Base-by-base conservation (phyloP, 2,113 vertebrate species). In the Podarcis raffonei region DNA sequence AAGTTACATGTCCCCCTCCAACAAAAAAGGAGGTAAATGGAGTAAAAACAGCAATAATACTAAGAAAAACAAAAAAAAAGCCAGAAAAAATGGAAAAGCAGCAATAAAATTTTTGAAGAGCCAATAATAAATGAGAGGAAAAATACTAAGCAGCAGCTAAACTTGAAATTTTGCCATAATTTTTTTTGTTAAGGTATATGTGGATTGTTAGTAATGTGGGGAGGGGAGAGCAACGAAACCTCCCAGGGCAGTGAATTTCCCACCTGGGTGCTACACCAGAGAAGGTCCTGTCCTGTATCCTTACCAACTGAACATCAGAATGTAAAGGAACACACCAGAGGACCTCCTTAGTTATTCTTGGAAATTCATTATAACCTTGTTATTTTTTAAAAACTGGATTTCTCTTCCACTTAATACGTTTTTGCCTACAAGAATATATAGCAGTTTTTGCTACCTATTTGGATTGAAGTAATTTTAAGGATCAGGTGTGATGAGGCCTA, bases 401-500 rank as follows among this genome's bases (percentile, higher is more conserved):
- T 91, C 85, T 84, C 1, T 23, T 48, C 62, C 77, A 81, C 81
- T 74, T 48, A 53, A 87, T 57, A 86, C 48, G 2, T 3, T 78
- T n/a, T 72, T 75, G 4, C 32, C 3, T 15, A 76, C 3, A 27
- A 25, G 18, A 57, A 57, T 1, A 6, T 39, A 30, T 91, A 59
- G 82, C 88, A 30, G n/a, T 4, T 18, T 30, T 62, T 69, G 89
- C 87, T 84, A 87, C 32, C 85, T 18, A 2, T 42, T 66, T 59
- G n/a, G 57, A 86, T 42, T 57, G 0, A 88, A 42, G 32, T 89
- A 48, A 88, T 92, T 89, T 92, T 81, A 89, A 91, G 62, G 59
- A 27, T 65, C 53, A 39, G 62, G 32, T 30, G 48, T 89, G 32
- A 87, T 84, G 66, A 42, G 25, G 89, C 72, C 79, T 82, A 32